phyloP scores from a whole-genome alignment of 2,797 vertebrate genomes.

The Zalophus californianus region DNA sequence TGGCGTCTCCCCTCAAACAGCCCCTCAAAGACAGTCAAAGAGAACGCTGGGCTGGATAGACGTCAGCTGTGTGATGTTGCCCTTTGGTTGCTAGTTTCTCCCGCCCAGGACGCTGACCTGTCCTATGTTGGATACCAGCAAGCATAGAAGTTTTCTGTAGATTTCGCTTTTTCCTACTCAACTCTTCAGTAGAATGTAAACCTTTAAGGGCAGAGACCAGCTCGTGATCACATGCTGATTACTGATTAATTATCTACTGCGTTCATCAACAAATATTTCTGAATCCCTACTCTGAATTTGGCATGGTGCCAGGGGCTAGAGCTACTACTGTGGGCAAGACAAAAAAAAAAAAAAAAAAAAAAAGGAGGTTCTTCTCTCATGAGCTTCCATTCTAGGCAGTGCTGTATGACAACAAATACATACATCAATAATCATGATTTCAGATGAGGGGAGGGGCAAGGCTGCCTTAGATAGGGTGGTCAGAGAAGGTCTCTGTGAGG shows the following conservation, averaged over 20 bases:
- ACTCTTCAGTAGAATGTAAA: conserved; percentile 37
- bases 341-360: background rate
- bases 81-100: background rate
- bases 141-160: background rate
- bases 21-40: background rate
- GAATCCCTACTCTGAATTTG: conserved; percentile 14
- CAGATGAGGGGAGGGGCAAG: background rate
- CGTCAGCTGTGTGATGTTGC: background rate
- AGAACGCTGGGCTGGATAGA: background rate
- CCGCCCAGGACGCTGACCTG: background rate
- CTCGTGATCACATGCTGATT: background rate
- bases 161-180: background rate
- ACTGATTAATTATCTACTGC: background rate
- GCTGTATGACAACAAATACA: background rate
- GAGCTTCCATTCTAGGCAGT: background rate
- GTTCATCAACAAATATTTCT: conserved; percentile 23
- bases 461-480: background rate
- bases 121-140: background rate
- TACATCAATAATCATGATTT: background rate
- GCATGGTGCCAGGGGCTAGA: conserved; percentile 30
- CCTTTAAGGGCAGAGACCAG: background rate
- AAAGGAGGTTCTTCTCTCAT: background rate
- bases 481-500: background rate
- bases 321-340: background rate
- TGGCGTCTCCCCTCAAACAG: background rate